phyloP scores from a whole-genome alignment of 2,113 vertebrate genomes.

The Oplegnathus fasciatus region DNA sequence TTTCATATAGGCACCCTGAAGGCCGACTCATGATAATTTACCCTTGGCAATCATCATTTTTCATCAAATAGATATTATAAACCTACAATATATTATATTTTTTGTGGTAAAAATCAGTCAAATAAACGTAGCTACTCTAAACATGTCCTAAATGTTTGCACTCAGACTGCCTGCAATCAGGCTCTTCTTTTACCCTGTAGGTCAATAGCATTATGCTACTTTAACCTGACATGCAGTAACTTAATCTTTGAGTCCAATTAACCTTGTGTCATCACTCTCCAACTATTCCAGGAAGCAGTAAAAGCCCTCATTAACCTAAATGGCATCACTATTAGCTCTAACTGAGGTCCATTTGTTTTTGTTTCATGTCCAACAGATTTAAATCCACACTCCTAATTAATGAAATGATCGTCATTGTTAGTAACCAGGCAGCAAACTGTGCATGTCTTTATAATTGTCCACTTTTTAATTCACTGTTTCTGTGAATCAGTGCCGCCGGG shows the following conservation, averaged over 20 bases:
- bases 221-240: conserved; percentile 55
- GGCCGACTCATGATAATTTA: background rate
- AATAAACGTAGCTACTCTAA: too few species aligned
- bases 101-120: background rate
- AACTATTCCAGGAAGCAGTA: conserved; percentile 68
- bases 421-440: background rate
- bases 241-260: conserved; percentile 80
- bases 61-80: too few species aligned
- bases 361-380: conserved; percentile 20
- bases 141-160: background rate
- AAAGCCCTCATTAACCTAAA: conserved; percentile 76
- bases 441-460: background rate
- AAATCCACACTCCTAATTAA: conserved; percentile 41
- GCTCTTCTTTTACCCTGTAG: conserved; percentile 32
- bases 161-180: conserved; percentile 5
- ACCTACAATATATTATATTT: background rate
- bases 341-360: conserved; percentile 38
- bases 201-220: conserved; percentile 55
- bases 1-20: too few species aligned
- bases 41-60: too few species aligned
- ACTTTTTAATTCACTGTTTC: background rate
- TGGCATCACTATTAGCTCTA: conserved; percentile 28
- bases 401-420: background rate
- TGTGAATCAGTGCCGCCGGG: background rate
- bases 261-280: conserved; percentile 60